phyloP scores from a whole-genome alignment of 2,113 vertebrate species.

The Andinoacara biseriatus region DNA sequence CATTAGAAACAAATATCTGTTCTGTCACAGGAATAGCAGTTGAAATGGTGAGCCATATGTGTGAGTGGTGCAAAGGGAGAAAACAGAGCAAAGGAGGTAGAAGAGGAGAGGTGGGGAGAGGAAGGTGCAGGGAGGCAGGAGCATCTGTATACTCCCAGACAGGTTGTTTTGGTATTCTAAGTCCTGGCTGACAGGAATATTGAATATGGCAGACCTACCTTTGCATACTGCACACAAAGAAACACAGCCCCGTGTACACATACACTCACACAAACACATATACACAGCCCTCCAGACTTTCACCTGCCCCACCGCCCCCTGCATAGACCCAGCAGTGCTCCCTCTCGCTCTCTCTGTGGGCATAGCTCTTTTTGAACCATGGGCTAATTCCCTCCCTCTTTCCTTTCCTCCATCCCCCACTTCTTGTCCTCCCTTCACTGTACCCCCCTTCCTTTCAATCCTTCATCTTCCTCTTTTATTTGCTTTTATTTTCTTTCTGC shows the following conservation, averaged over 20 bases:
- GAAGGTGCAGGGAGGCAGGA: constrained; percentile 52
- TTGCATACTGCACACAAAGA: constrained; percentile 70
- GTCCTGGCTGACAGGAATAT: constrained; percentile 69
- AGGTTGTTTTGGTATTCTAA: constrained; percentile 76
- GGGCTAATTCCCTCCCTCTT: constrained; percentile 61
- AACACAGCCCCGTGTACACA: constrained; percentile 38
- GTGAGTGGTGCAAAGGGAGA: constrained; percentile 22
- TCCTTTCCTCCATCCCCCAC: constrained; percentile 41
- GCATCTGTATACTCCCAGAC: constrained; percentile 71
- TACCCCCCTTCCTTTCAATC: constrained; percentile 26
- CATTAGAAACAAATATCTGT: constrained; percentile 63
- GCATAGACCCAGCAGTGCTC: constrained; percentile 65
- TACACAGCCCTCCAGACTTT: constrained; percentile 63
- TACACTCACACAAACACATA: constrained; percentile 36
- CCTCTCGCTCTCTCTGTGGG: constrained; percentile 60
- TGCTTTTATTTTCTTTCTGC: constrained; percentile 56
- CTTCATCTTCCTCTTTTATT: constrained; percentile 50
- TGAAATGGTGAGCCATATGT: constrained; percentile 55
- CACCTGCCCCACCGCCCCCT: constrained; percentile 52
- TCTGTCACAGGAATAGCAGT: constrained; percentile 54
- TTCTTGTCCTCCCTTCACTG: constrained; percentile 39
- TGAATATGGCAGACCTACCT: constrained; percentile 68
- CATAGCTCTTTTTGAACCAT: constrained; percentile 69
- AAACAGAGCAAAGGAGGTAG: constrained; percentile 31
- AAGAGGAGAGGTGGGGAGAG: constrained; percentile 15